Evolutionary conservation across 2,113 vertebrate species (phyloP), one percentile per base, ranked within the genome.

Genomic region (Actenoides lindsayi): DNA sequence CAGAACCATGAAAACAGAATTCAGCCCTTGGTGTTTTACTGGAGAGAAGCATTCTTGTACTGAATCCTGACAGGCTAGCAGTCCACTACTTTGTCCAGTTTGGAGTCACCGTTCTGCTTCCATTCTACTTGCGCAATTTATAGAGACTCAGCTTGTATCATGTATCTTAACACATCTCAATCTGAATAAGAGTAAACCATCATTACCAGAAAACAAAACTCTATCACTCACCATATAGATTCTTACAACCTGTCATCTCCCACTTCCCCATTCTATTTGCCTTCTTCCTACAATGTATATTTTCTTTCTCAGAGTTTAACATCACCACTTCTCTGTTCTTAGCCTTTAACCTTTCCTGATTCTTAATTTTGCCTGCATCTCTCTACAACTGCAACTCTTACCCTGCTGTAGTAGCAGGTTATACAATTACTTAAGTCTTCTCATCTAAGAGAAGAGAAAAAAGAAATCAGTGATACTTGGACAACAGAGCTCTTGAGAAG

Each of bases 381-480:
- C 35, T 68, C 41, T 86, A 53, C 24, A 80, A 13, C 16, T 28
- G 9, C 33, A 91, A 54, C n/a, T 39, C 27, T 71, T 77, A 92
- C 30, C 23, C 59, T 68, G 35, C 33, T 83, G 56, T 27, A 89
- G 57, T 70, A 83, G 71, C 71, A 95, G 65, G 9, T 37, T 51
- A 44, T n/a, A 10, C 42, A 75, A 53, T 63, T 76, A 35, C 44
- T 76, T 50, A 89, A 57, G 21, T 42, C 35, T 92, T 63, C 65
- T 31, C 48, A 68, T 87, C 27, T 74, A 86, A 25, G 44, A n/a
- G n/a, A 94, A 67, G 9, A 65, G 31, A 51, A 57, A 92, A 95
- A 79, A 79, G n/a, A 64, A 96, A 82, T 86, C 68, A 92, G 48
- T 95, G 46, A 62, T 51, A 93, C 44, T 59, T 84, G 46, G 50